Base-by-base conservation (phyloP, 2,888 invertebrate genomes). In the Hypselothyrea guttata region DNA sequence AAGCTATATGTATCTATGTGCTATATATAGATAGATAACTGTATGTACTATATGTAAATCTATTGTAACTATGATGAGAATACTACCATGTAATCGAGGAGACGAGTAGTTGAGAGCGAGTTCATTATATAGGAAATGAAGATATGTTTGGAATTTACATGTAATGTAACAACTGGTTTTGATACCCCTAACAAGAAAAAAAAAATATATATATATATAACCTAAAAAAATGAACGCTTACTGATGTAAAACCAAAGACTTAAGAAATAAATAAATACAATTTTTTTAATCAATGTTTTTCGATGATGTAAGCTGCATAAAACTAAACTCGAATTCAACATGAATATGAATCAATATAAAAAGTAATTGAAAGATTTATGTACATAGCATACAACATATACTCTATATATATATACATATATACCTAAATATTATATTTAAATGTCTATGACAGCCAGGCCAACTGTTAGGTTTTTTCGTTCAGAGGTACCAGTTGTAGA, bases 211-310 rank as follows among this genome's bases (percentile, higher is more conserved):
- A n/a, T n/a, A n/a, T n/a, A 35, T 35, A 34, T 12, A 48, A 12
- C 40, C 11, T 42, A 16, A 27, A 38, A 28, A 47, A 51, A 22
- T 15, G 35, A 52, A 79, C 86, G 88, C 87, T 87, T 87, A 87
- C 84, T 82, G 82, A 86, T 81, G 16, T 88, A 75, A 87, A 86
- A 87, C 88, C 84, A 88, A 87, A 87, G 87, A 87, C 87, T 87
- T 77, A 76, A 86, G 70, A 69, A 44, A 47, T 62, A 68, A 53
- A 57, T 48, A 63, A 61, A 45, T 53, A 22, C 22, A 37, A 41
- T 62, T 71, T 71, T 71, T 73, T 68, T 31, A 41, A 44, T 41
- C 42, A 66, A 78, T 64, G 71, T 75, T 82, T 75, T 75, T 72
- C 51, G 61, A 72, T 42, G 41, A 40, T 54, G 62, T 62, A 64